Evolutionary conservation across 2,113 vertebrate species (phyloP).

Genomic region (Vulpes ferrilata): DNA sequence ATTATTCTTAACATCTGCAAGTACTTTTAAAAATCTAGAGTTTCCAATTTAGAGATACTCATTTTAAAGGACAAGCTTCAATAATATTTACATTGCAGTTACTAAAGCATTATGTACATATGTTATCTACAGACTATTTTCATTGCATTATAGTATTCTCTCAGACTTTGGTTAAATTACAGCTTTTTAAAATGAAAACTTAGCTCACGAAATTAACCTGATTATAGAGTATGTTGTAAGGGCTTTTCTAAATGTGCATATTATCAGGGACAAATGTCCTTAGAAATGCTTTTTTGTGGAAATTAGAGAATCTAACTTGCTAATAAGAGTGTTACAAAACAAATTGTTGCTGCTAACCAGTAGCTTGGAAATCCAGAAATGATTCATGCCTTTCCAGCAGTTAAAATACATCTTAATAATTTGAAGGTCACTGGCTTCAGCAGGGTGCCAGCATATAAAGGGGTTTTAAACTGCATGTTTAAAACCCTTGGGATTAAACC

Average conservation of each 20-base stretch:
- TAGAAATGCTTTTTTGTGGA: slow-evolving; percentile 39
- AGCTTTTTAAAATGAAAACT: slow-evolving; percentile 35
- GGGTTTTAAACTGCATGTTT: slow-evolving; percentile 62
- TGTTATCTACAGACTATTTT: background rate
- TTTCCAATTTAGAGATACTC: background rate
- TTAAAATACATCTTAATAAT: slow-evolving; percentile 78
- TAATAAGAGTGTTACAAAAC: slow-evolving; percentile 58
- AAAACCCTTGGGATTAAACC: slow-evolving; percentile 72
- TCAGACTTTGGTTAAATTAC: background rate
- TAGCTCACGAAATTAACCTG: slow-evolving; percentile 33
- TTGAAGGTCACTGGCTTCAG: slow-evolving; percentile 78
- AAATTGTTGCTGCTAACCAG: slow-evolving; percentile 39
- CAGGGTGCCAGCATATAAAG: slow-evolving; percentile 70
- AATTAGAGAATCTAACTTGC: slow-evolving; percentile 66
- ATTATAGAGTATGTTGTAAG: slow-evolving; percentile 17
- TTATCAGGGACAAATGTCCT: slow-evolving; percentile 43
- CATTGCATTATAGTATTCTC: background rate
- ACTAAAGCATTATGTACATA: background rate
- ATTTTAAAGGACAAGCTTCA: background rate
- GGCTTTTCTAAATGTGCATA: background rate
- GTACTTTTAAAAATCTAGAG: background rate
- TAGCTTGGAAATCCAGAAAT: slow-evolving; percentile 63
- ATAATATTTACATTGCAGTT: background rate
- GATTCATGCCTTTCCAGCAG: slow-evolving; percentile 61
- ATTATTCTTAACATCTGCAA: background rate